Evolutionary conservation across 2,888 invertebrate genomes (phyloP), one percentile per base, ranked within the genome.

Genomic region (Hermaeophaga mercurialis): DNA sequence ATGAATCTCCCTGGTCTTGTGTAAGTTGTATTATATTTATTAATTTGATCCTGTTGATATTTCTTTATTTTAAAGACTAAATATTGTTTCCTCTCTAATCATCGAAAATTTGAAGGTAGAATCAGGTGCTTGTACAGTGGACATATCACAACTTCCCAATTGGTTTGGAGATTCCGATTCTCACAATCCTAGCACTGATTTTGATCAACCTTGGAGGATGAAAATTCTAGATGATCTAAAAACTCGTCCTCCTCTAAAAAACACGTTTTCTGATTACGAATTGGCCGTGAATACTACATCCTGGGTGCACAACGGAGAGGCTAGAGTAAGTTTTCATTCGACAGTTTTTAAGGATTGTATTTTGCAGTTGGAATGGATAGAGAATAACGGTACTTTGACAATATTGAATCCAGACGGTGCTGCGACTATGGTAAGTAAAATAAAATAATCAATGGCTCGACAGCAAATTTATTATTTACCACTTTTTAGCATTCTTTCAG

Each of bases 281-380:
- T 83, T 86, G 69, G 93, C 93, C 18, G 83, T 93, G 47, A 92
- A 93, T 78, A 87, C 89, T 70, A 87, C 89, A 15, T 92, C 92
- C 0, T 94, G 94, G 92, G 84, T 90, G 0, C 90, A 93, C 70
- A 87, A 87, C 56, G 91, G 90, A 34, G 89, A 92, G 76, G 88
- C 89, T 0, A 84, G 90, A 68, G 71, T 75, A 17, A 72, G 70
- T 63, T 66, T 73, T 53, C 69, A 70, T 24, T 50, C 62, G 0
- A 53, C 66, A 11, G 80, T 80, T 54, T 85, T 84, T 72, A 87
- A 90, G 67, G 91, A 92, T 67, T 90, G 91, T 71, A 81, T 89
- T 56, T 80, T 93, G 46, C 91, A 92, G 70, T 77, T 93, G 53
- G 92, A 91, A 77, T 91, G 92, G 90, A 87, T 91, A 69, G 84